Conservation (phyloP, 2,113 vertebrate species). For the Morphnarchus princeps region DNA sequence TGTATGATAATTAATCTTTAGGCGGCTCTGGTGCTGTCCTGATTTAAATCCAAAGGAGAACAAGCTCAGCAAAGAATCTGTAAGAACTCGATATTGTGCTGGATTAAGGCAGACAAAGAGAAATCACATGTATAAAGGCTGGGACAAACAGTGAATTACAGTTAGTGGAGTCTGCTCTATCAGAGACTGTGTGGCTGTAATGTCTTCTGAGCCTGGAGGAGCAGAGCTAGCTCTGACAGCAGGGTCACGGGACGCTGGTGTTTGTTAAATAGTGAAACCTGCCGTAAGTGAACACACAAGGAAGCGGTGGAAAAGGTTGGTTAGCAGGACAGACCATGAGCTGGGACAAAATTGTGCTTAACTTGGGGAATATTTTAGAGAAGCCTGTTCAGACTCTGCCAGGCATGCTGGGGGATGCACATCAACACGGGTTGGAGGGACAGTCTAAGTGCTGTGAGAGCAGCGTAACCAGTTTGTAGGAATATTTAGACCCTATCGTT, state of each 20-base stretch:
- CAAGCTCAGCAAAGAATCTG: background rate
- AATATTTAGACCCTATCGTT: background rate
- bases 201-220: background rate
- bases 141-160: background rate
- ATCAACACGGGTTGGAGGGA: background rate
- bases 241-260: background rate
- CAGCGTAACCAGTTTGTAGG: background rate
- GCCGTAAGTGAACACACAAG: background rate
- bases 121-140: background rate
- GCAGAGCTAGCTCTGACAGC: background rate
- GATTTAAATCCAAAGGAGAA: slow-evolving; percentile 5
- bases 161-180: background rate
- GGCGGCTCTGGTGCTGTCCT: background rate
- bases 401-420: background rate
- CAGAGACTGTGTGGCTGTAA: background rate
- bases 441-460: background rate
- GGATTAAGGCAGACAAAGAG: background rate
- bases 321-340: background rate
- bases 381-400: background rate
- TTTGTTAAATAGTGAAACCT: background rate
- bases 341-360: background rate
- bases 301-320: background rate
- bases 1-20: slow-evolving; percentile 3
- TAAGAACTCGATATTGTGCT: background rate
- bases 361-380: background rate